Evolutionary conservation across 1,140 invertebrate species (phyloP).

Genomic region (Sipha flava): DNA sequence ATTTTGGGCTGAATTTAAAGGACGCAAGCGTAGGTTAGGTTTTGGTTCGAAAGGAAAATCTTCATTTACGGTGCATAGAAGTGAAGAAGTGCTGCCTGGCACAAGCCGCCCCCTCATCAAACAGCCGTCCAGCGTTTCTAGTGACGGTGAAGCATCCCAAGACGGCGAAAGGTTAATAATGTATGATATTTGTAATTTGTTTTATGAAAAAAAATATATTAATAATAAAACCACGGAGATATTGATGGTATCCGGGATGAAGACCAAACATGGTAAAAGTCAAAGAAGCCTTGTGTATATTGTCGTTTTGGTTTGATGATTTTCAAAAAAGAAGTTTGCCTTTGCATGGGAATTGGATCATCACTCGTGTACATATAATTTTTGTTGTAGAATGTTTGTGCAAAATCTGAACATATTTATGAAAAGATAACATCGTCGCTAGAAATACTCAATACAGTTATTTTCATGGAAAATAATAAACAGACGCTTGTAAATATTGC

Average conservation of each 20-base stretch:
- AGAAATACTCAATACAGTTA: conserved; percentile 28
- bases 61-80: conserved; percentile 90
- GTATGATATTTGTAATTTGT: conserved; percentile 13
- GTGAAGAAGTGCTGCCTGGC: conserved; percentile 84
- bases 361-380: conserved; percentile 33
- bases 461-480: conserved; percentile 24
- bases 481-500: conserved; percentile 31
- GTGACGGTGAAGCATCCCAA: conserved; percentile 78
- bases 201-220: not conserved
- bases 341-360: conserved; percentile 32
- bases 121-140: conserved; percentile 79
- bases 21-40: conserved; percentile 87
- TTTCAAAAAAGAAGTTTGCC: conserved; percentile 28
- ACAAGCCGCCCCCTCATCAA: conserved; percentile 68
- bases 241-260: conserved; percentile 25
- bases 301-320: conserved; percentile 33
- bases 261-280: conserved; percentile 33
- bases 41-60: conserved; percentile 89
- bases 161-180: conserved; percentile 67
- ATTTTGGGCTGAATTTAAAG: conserved; percentile 47
- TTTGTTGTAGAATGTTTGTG: conserved; percentile 33
- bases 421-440: conserved; percentile 26
- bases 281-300: conserved; percentile 29
- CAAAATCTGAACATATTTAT: conserved; percentile 14
- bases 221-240: conserved; percentile 1